Evolutionary conservation across 2,797 vertebrate genomes (phyloP).

Genomic region (Danio jaintianensis): DNA sequence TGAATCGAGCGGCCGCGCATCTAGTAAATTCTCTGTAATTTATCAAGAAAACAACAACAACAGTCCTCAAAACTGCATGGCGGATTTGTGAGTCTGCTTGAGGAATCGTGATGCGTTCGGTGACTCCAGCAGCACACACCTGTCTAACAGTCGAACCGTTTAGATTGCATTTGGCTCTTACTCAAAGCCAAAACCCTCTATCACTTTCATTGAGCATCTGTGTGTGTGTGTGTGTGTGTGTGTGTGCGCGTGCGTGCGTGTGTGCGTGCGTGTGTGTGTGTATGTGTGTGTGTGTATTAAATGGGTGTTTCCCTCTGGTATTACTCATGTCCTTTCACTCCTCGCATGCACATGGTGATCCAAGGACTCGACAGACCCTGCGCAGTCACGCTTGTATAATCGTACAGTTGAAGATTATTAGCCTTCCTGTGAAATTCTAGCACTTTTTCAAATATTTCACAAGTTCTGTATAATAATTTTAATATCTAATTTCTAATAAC

Average conservation of each 20-base stretch:
- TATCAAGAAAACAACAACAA: slow-evolving; percentile 29
- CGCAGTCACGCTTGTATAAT: too few relatives aligned
- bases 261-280: too few relatives aligned
- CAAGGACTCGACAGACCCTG: neutral
- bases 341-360: neutral
- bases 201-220: slow-evolving; percentile 37
- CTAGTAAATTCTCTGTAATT: slow-evolving; percentile 51
- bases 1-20: slow-evolving; percentile 40
- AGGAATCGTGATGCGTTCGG: neutral
- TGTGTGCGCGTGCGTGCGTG: too few relatives aligned
- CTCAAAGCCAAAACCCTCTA: slow-evolving; percentile 41
- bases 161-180: slow-evolving; percentile 25
- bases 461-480: too few relatives aligned
- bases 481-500: too few relatives aligned
- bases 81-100: neutral
- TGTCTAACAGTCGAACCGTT: slow-evolving; percentile 36
- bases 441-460: too few relatives aligned
- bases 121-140: slow-evolving; percentile 16
- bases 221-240: slow-evolving; percentile 22
- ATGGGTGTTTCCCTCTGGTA: slow-evolving; percentile 35
- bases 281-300: neutral
- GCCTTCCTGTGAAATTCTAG: too few relatives aligned
- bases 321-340: slow-evolving; percentile 57
- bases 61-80: slow-evolving; percentile 8
- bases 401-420: too few relatives aligned